Percentiles rank a stretch among this genome's conserved stretches.
Evolutionary conservation across 2,113 vertebrate species (phyloP).

Genomic region (Strix uralensis): DNA sequence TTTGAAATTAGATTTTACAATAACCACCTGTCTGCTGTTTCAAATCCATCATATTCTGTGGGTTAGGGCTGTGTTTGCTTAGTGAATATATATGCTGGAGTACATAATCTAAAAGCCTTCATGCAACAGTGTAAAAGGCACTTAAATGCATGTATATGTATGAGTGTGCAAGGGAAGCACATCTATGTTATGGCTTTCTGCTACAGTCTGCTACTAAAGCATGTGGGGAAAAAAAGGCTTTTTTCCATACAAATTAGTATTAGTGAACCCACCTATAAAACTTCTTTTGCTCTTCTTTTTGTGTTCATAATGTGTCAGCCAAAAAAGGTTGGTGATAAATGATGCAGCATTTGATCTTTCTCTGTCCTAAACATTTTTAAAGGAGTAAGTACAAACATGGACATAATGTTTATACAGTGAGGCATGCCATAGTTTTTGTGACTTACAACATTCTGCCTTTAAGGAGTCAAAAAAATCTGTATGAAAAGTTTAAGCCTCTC

Average conservation of each 20-base stretch:
- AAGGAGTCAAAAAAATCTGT: slow-evolving; percentile 9
- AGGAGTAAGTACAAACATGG: not conserved
- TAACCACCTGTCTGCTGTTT: slow-evolving; percentile 50
- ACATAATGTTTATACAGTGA: not conserved
- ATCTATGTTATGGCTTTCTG: not conserved
- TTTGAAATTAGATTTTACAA: slow-evolving; percentile 64
- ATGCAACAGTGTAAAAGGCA: not conserved
- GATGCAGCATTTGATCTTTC: not conserved
- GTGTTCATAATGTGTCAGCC: not conserved
- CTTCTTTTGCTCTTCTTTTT: not conserved
- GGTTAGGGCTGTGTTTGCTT: not conserved
- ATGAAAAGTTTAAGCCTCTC: not conserved
- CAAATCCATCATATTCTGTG: not conserved
- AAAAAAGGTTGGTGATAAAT: not conserved
- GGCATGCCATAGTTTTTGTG: not conserved
- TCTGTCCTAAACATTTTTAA: not conserved
- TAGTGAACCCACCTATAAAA: not conserved
- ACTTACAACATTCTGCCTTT: slow-evolving; percentile 9
- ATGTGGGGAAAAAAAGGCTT: not conserved
- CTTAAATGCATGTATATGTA: not conserved
- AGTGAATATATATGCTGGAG: not conserved
- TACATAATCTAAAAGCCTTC: not conserved
- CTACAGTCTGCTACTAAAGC: not conserved
- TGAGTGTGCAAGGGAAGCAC: not conserved
- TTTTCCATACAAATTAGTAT: not conserved